Evolutionary conservation across 37 sponge, comb jelly and placozoan genomes (phyloP), one percentile per base, ranked within the genome.

Genomic region (Aplysina aerophoba): DNA sequence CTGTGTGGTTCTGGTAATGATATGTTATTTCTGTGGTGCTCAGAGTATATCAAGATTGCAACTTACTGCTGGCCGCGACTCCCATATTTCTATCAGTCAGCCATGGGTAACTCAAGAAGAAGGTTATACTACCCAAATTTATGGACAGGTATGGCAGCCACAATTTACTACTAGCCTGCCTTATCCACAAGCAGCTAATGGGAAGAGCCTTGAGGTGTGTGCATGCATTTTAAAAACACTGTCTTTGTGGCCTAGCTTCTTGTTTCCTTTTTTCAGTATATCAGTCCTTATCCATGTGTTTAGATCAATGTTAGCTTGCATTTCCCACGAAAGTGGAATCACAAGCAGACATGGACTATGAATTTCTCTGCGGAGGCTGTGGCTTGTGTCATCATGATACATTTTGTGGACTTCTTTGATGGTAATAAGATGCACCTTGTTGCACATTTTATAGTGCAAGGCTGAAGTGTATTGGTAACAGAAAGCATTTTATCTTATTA

Each of bases 291-390:
- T 90, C 4, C 27, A 90, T 66, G n/a, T n/a, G n/a, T 80, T 86
- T 34, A 55, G 68, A 21, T 75, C 54, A 50, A 41, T 6, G 59
- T 80, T 6, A 62, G 65, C 0, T 79, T 95, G 6, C 81, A 89
- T 19, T 95, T 95, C 59, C 95, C 95, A 34, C 85, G 92, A 28
- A 66, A 78, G 34, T 95, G 95, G 95, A 95, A 95, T 82, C 81
- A 59, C 17, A 80, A 85, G 24, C 95, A 95, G 74, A 89, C 44
- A 56, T 95, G 95, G 95, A 81, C 85, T 63, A 92, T 92, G 90
- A 84, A 83, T 28, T 83, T 95, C 25, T 55, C 50, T 15, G 85
- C 69, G 4, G 60, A 66, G 0, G 55, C 87, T 53, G 84, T 80
- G 0, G 82, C 87, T 39, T 79, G 64, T 39, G 85, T 84, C 65